These are phyloP conservation scores for Athrips mouffetella DNA, from an alignment of 2,888 invertebrate genomes.

Conservation along the genomic window DNA sequence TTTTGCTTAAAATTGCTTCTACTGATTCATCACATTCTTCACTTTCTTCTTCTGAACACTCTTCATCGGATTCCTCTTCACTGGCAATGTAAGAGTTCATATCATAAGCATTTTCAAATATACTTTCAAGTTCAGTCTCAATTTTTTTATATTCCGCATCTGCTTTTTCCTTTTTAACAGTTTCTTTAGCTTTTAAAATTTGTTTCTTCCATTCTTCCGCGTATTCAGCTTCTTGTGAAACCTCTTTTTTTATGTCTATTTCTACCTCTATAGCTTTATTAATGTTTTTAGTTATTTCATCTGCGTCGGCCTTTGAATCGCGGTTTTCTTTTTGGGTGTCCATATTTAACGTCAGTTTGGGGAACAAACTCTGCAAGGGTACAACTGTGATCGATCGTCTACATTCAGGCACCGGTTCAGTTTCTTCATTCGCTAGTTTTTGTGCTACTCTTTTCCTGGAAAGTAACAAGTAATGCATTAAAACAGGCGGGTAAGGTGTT, in stretches of 20 bases:
- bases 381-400: too few relatives aligned
- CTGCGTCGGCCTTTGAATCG: neutral
- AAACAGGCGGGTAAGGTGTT: too few relatives aligned
- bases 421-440: neutral
- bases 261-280: neutral
- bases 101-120: conserved; percentile 7
- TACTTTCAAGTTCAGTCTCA: conserved; percentile 11
- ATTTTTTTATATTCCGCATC: conserved; percentile 2
- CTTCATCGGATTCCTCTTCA: neutral
- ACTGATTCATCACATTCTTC: neutral
- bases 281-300: neutral
- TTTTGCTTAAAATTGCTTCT: neutral
- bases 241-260: neutral
- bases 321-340: neutral
- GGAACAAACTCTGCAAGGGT: too few relatives aligned
- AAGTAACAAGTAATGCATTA: neutral
- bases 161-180: neutral
- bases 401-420: neutral
- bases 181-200: neutral
- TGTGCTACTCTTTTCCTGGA: neutral
- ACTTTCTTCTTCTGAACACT: neutral
- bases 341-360: too few relatives aligned
- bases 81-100: neutral
- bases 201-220: neutral
- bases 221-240: neutral